These are phyloP conservation scores for Ursus arctos DNA, from an alignment of 2,113 vertebrate species.

Conservation along the genomic window DNA sequence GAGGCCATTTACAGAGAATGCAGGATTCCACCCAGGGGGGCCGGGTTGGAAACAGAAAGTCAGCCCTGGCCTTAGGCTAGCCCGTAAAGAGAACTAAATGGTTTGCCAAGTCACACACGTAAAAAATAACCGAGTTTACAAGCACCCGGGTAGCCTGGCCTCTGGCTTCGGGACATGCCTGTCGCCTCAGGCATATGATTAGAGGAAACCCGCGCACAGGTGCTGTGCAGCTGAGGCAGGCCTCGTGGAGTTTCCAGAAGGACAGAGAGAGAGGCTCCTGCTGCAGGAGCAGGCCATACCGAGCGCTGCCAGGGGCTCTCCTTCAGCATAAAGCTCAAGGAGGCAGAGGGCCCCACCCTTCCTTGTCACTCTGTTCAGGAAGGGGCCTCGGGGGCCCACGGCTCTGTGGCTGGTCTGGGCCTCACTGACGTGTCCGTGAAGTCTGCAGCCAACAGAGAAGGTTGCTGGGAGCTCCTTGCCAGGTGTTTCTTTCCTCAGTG, in stretches of 20 bases:
- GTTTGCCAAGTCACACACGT: conserved; percentile 30
- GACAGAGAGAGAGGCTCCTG: not conserved
- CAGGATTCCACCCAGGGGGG: not conserved
- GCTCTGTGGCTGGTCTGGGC: not conserved
- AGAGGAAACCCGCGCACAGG: not conserved
- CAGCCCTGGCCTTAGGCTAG: not conserved
- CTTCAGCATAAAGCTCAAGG: not conserved
- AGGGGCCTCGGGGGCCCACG: not conserved
- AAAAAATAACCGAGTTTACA: conserved; percentile 58
- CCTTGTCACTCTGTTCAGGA: not conserved
- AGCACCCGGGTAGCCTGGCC: not conserved
- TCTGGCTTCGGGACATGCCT: not conserved
- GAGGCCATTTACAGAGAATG: not conserved
- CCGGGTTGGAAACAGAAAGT: conserved; percentile 13
- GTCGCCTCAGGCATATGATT: conserved; percentile 11
- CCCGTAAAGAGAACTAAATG: conserved; percentile 31
- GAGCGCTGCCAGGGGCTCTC: not conserved
- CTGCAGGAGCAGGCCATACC: not conserved
- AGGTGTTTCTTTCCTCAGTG: not conserved
- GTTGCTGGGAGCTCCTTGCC: not conserved
- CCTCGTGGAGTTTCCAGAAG: not conserved
- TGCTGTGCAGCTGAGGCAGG: conserved; percentile 4
- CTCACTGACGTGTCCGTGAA: not conserved
- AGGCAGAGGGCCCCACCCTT: not conserved
- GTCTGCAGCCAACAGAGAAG: not conserved